Percentiles rank a stretch among this genome's conserved stretches.
phyloP scores from a whole-genome alignment of 64 coral and sea anemone species.

The Stylophora pistillata region DNA sequence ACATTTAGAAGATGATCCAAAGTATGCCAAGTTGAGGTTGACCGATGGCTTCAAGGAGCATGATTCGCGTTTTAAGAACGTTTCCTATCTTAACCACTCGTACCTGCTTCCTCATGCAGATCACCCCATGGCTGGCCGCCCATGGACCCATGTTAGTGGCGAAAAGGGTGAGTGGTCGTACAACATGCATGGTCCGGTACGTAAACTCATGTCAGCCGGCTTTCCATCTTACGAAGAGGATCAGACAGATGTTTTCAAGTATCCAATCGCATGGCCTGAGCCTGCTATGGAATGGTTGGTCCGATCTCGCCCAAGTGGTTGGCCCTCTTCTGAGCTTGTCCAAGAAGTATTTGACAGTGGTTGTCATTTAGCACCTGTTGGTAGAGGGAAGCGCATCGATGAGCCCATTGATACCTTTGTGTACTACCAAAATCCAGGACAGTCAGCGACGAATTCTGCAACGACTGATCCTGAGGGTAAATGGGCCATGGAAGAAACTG shows the following conservation, averaged over 20 bases:
- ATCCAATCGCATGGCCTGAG: constrained; percentile 74
- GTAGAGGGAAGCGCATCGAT: constrained; percentile 51
- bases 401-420: constrained; percentile 33
- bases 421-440: constrained; percentile 51
- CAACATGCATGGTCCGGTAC: constrained; percentile 65
- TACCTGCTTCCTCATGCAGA: constrained; percentile 28
- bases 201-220: constrained; percentile 27
- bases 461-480: background rate
- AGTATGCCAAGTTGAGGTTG: constrained; percentile 66
- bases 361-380: constrained; percentile 84
- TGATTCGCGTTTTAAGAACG: constrained; percentile 53
- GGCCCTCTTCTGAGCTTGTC: constrained; percentile 73
- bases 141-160: background rate
- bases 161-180: background rate
- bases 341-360: constrained; percentile 62
- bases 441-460: background rate
- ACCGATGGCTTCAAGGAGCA: constrained; percentile 65
- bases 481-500: constrained; percentile 66
- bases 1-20: constrained; percentile 62
- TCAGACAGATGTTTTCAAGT: constrained; percentile 52
- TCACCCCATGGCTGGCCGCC: background rate
- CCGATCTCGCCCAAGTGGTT: constrained; percentile 53
- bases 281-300: constrained; percentile 84
- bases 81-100: constrained; percentile 41
- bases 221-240: constrained; percentile 40